Percentiles rank a stretch among this genome's conserved stretches.
These are phyloP conservation scores for Lasioglossum baleicum DNA, from an alignment of 1,140 invertebrate genomes.

Conservation along the genomic window DNA sequence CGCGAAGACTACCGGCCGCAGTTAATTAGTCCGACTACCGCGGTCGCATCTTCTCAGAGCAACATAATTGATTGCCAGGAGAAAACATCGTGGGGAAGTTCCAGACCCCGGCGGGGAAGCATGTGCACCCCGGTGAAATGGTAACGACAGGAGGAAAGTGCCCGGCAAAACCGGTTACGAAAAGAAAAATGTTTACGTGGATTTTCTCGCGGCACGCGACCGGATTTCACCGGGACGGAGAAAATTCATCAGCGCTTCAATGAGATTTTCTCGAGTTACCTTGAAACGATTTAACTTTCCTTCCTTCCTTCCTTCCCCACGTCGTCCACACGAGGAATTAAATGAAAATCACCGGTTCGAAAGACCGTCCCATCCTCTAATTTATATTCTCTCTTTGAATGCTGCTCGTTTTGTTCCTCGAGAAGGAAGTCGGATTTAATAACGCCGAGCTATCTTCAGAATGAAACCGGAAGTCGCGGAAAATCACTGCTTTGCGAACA, in stretches of 20 bases:
- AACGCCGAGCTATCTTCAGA: too few relatives aligned
- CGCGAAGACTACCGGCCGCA: neutral
- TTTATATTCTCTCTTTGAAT: too few relatives aligned
- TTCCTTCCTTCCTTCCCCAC: neutral
- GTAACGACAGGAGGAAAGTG: slow-evolving; percentile 36
- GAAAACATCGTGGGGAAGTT: slow-evolving; percentile 40
- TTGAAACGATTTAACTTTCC: slow-evolving; percentile 1
- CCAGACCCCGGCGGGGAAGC: neutral
- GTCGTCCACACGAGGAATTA: neutral
- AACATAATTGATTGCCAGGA: slow-evolving; percentile 35
- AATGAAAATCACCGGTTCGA: too few relatives aligned
- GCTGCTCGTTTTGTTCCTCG: too few relatives aligned
- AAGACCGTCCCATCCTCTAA: too few relatives aligned
- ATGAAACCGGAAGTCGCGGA: too few relatives aligned
- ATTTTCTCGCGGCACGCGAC: slow-evolving; percentile 36
- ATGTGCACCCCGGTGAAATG: neutral
- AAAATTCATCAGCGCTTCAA: slow-evolving; percentile 16
- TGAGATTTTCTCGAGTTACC: neutral
- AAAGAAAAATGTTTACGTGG: slow-evolving; percentile 20
- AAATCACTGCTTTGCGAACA: too few relatives aligned
- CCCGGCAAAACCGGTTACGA: slow-evolving; percentile 28
- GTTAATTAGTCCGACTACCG: slow-evolving; percentile 14
- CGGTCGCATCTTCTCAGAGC: neutral
- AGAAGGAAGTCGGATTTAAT: too few relatives aligned
- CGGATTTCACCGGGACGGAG: slow-evolving; percentile 27